Percentiles rank a stretch among this genome's conserved stretches.
Evolutionary conservation across 2,113 vertebrate species (phyloP).

Genomic region (Vombatus ursinus): DNA sequence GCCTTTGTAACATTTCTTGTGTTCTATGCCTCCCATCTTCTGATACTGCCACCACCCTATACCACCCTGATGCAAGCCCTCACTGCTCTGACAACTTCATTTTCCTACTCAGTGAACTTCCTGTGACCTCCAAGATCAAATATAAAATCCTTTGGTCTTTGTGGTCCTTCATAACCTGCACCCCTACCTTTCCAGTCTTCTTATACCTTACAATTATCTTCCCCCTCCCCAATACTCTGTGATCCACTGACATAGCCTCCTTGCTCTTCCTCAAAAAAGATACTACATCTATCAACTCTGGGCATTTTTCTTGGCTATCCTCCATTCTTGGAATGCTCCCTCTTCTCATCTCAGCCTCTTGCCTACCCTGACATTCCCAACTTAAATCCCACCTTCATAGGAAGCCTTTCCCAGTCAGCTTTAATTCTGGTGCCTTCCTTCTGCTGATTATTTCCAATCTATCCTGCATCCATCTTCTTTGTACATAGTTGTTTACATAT

Average conservation of each 20-base stretch:
- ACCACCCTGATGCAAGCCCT: not conserved
- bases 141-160: not conserved
- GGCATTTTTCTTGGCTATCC: not conserved
- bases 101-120: not conserved
- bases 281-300: not conserved
- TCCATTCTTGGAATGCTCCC: not conserved
- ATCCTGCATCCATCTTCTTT: not conserved
- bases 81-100: not conserved
- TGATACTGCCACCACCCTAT: not conserved
- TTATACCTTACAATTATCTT: not conserved
- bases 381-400: not conserved
- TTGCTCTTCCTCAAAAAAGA: not conserved
- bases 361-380: not conserved
- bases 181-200: not conserved
- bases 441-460: not conserved
- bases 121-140: not conserved
- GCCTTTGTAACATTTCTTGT: not conserved
- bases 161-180: not conserved
- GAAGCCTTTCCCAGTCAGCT: not conserved
- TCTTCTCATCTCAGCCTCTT: not conserved
- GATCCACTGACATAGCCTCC: not conserved
- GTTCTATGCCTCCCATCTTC: not conserved
- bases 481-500: not conserved
- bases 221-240: not conserved
- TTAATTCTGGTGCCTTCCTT: not conserved